Evolutionary conservation across 2,797 vertebrate genomes (phyloP), one percentile per base, ranked within the genome.

Genomic region (Phoebastria nigripes): DNA sequence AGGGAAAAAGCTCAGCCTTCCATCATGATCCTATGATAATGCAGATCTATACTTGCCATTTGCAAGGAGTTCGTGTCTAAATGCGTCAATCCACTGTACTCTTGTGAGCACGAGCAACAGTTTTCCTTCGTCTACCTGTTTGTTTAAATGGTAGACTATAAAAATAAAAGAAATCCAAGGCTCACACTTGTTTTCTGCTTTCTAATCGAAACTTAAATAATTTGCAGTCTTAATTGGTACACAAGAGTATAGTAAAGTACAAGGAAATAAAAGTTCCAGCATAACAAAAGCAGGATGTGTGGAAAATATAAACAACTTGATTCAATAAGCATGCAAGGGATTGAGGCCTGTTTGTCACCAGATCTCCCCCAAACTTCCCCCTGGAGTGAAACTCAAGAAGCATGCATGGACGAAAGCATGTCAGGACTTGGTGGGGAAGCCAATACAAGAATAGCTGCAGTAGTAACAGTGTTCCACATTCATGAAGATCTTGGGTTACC

Each of bases 381-480:
- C 91, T 82, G 89, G 67, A 95, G 91, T 87, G 97, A 96, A 98
- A 97, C 81, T 49, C 80, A 96, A 97, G 96, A 91, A 76, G 88
- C n/a, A 42, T 6, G 80, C 76, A 89, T 39, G 90, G 92, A 93
- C 6, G 39, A 96, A 96, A 96, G 93, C 97, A 96, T 97, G 98
- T 98, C 95, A 95, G 96, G 96, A 95, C 98, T 95, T 97, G 97
- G 95, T 96, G 80, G 70, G 94, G 96, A 97, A 96, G 95, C 59
- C 91, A 95, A n/a, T 76, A 96, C 96, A 82, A 82, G 96, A 97
- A 98, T 97, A 97, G 96, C 96, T 96, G 82, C 17, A 22, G 78
- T 91, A 95, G 93, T 95, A 95, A 90, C 89, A 92, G 86, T 84
- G 95, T 94, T 93, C 94, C 89, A 96, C 90, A 92, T 97, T 93